Base-by-base conservation (phyloP, 2,888 invertebrate genomes). In the Chaetoderma sp. region DNA sequence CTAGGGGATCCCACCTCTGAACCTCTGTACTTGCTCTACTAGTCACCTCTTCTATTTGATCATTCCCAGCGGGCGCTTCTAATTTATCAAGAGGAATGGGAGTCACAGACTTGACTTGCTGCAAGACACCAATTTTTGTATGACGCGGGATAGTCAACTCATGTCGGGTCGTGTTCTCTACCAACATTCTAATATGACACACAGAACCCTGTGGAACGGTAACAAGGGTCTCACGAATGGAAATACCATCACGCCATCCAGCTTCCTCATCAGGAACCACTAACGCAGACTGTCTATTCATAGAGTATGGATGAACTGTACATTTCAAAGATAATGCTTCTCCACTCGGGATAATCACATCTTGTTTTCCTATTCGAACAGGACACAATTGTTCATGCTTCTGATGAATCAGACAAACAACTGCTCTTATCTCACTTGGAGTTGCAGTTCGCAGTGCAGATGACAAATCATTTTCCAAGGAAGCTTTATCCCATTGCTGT, bases 1-100 rank as follows among this genome's bases (percentile, higher is more conserved):
- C 49, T 2, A 56, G 57, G 25, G 69, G 69, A 23, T 69, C 63
- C 65, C 70, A 71, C 21, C 21, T 18, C 33, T 27, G 23, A 30
- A n/a, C 50, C 57, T 16, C 42, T 23, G 39, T 55, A 60, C 13
- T 13, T 10, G 8, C 39, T 10, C 39, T 36, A 8, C 13, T 36
- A n/a, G 39, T 36, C 10, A 36, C 13, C 39, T 8, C 39, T 13
- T 10, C 13, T 36, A 8, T 10, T 36, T 36, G 10, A 36, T 36
- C 13, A 8, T 10, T 13, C 13, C 39, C 13, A 10, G 39, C 10
- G 8, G 39, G n/a, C 39, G 8, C 13, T 8, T 36, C 39, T 13
- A 36, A n/a, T n/a, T n/a, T n/a, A n/a, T n/a, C n/a, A n/a, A n/a
- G n/a, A n/a, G n/a, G n/a, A n/a, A n/a, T n/a, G 21, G 18, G 50